Evolutionary conservation across 2,797 vertebrate species (phyloP), one percentile per base, ranked within the genome.

Genomic region (Bryconaethiops microstoma): DNA sequence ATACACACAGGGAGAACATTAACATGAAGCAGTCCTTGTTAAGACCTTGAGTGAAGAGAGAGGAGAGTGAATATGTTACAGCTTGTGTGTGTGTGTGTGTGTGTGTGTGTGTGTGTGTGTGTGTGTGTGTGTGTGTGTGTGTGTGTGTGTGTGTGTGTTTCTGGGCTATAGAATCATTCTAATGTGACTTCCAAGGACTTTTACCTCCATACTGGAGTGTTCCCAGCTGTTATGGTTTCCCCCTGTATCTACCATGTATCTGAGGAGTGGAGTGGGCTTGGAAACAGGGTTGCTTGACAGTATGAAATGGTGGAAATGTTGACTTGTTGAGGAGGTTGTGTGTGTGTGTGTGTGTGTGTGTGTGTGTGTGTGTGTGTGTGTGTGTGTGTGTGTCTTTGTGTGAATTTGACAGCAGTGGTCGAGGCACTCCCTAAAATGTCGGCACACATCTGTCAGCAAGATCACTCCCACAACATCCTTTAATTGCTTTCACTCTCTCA

Each of bases 341-440:
- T 73, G 78, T 80, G 45, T 79, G 59, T 74, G 59, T 80, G 78
- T 70, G 52, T 60, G 79, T 68, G 79, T 71, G 57, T 70, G 62
- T 77, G 54, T 71, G 64, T 59, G 25, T 77, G 63, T 69, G 76
- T 69, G 50, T 57, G 42, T 71, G 69, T 71, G 69, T 72, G 25
- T 71, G 68, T 69, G 52, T 29, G 29, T 29, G 29, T 29, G 29
- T 29, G 29, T 29, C 1, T 29, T 1, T 29, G 29, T 29, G 29
- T 76, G 57, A 73, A 77, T 75, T 52, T 60, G 79, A 74, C 67
- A 54, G 79, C 48, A 75, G 72, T 67, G 71, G 40, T 64, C 71
- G 25, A 76, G 59, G 74, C 35, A 23, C 59, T 72, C 29, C 67
- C 57, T 72, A 35, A 64, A 72, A 7, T 72, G 74, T 77, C 74